phyloP scores from a whole-genome alignment of 92 coral and sea anemone species.

The Zoanthus sansibaricus region DNA sequence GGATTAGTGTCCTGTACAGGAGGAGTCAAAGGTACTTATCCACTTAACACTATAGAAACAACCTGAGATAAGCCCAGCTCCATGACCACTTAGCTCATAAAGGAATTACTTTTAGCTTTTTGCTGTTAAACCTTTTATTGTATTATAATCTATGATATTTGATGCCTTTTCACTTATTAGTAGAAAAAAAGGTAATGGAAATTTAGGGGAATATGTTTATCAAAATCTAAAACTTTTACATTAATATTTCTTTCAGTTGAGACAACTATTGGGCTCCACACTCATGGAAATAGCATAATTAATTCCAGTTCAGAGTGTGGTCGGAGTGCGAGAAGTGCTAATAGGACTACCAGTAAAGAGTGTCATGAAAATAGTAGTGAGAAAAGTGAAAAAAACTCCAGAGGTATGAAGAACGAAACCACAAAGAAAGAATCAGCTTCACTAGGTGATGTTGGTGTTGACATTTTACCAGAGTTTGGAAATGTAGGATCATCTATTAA shows the following conservation, averaged over 20 bases:
- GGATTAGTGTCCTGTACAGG: too few relatives aligned
- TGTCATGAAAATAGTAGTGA: background rate
- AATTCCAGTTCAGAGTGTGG: background rate
- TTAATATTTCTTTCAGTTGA: slow-evolving; percentile 24
- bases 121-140: too few relatives aligned
- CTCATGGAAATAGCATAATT: background rate
- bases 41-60: too few relatives aligned
- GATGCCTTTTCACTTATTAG: too few relatives aligned
- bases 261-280: background rate
- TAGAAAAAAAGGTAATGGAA: too few relatives aligned
- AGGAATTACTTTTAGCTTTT: too few relatives aligned
- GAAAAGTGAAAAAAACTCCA: background rate
- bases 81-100: too few relatives aligned
- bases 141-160: too few relatives aligned
- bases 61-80: too few relatives aligned
- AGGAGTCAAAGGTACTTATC: too few relatives aligned
- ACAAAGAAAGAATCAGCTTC: background rate
- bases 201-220: background rate
- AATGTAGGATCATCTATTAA: slow-evolving; percentile 2
- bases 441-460: slow-evolving; percentile 32
- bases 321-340: background rate
- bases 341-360: background rate
- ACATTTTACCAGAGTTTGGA: slow-evolving; percentile 13
- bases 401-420: background rate
- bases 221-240: background rate